These are phyloP conservation scores for Leptocoma aspasia DNA, from an alignment of 2,113 vertebrate species.

Conservation along the genomic window DNA sequence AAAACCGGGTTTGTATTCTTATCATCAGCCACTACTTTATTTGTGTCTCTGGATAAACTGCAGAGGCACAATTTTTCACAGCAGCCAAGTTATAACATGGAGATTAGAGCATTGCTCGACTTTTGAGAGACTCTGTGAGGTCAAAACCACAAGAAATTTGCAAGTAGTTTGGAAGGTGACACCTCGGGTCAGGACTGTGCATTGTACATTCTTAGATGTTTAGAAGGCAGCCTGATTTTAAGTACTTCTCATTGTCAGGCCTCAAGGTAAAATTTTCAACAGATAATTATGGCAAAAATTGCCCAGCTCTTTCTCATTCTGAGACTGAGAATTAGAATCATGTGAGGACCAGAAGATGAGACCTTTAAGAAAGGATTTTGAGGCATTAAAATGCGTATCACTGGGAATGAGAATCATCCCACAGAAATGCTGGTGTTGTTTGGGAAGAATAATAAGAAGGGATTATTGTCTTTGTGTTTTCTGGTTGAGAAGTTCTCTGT, in stretches of 20 bases:
- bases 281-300: background rate
- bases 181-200: background rate
- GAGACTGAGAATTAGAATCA: conserved; percentile 1
- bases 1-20: background rate
- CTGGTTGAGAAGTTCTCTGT: background rate
- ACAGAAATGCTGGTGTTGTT: background rate
- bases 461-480: background rate
- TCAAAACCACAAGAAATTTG: background rate
- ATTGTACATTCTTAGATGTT: background rate
- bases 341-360: background rate
- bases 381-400: background rate
- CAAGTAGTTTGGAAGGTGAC: background rate
- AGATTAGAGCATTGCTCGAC: background rate
- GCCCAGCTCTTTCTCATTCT: background rate
- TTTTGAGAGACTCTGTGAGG: background rate
- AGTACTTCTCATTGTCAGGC: background rate
- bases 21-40: background rate
- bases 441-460: background rate
- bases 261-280: background rate
- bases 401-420: background rate
- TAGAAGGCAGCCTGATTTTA: background rate
- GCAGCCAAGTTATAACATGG: background rate
- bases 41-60: background rate
- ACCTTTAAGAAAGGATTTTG: conserved; percentile 20
- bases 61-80: background rate